Base-by-base conservation (phyloP, 2,113 vertebrate genomes). In the Typhlomys cinereus region DNA sequence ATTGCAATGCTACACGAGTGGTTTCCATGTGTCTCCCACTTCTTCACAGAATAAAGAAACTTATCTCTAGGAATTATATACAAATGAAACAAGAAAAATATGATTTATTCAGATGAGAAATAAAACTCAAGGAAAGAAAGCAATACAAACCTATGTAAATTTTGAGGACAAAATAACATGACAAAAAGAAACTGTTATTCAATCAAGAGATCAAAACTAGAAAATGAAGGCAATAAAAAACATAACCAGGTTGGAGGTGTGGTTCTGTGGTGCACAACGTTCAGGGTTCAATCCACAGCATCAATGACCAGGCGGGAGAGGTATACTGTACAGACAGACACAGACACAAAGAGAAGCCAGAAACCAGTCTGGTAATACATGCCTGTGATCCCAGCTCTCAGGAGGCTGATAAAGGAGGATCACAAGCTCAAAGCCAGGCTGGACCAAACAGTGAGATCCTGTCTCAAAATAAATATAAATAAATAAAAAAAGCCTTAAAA, bases 21-120 rank as follows among this genome's bases (percentile, higher is more conserved):
- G 25, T 31, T 92, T 85, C 41, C 46, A 95, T 21, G 54, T 36
- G 88, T 91, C 69, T 81, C 93, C 61, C 84, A 80, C 62, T 93
- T 64, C 85, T 82, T 93, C 50, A 48, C 5, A 93, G 41, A 76
- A 87, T n/a, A 91, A 73, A 93, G 52, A 39, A 59, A 17, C 23
- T 79, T 93, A 69, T 86, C 67, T 71, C 61, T n/a, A 0, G 1
- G 36, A 69, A 52, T 80, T 15, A 91, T n/a, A 34, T n/a, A 17
- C 62, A 95, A 80, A 64, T 71, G 41, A 12, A 92, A 88, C 7
- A 88, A 80, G 80, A 67, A 78, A 21, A 95, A 88, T 17, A 34
- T 57, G 54, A 83, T 80, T 66, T 88, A 64, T 87, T 88, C 23
- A 87, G 21, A 79, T 36, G 29, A 80, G 46, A 94, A 75, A 23